phyloP scores from a whole-genome alignment of 2,797 vertebrate genomes.

The Vultur gryphus region DNA sequence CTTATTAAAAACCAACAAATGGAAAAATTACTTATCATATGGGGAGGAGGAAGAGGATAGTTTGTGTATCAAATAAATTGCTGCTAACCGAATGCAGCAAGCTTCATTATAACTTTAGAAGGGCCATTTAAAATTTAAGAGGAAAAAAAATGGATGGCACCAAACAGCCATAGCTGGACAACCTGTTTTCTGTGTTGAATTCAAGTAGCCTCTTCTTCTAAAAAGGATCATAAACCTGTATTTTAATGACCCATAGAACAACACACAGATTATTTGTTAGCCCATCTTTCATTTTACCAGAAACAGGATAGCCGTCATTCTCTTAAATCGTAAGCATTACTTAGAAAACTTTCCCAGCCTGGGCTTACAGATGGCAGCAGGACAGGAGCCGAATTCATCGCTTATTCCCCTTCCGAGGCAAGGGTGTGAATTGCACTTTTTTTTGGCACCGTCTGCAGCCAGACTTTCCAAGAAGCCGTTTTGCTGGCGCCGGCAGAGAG shows the following conservation, averaged over 20 bases:
- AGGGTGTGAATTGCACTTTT: neutral
- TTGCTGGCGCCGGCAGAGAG: rapidly evolving
- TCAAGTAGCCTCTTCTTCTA: neutral
- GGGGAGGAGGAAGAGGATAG: neutral
- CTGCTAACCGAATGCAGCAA: neutral
- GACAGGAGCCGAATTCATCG: neutral
- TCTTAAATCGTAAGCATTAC: neutral
- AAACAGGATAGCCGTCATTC: neutral
- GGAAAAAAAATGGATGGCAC: neutral
- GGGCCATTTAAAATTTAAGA: neutral
- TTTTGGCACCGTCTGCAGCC: neutral
- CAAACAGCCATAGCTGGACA: neutral
- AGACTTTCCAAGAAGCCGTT: neutral
- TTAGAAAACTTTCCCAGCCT: neutral
- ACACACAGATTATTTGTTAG: neutral
- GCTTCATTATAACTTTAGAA: neutral
- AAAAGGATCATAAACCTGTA: neutral
- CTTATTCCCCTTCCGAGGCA: neutral
- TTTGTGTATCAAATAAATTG: neutral
- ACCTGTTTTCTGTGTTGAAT: neutral
- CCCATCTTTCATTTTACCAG: neutral
- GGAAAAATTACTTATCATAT: neutral
- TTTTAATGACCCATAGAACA: neutral
- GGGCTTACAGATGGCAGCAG: neutral
- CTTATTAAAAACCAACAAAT: neutral